phyloP scores from a whole-genome alignment of 2,113 vertebrate genomes.

The Poeciliopsis occidentalis region DNA sequence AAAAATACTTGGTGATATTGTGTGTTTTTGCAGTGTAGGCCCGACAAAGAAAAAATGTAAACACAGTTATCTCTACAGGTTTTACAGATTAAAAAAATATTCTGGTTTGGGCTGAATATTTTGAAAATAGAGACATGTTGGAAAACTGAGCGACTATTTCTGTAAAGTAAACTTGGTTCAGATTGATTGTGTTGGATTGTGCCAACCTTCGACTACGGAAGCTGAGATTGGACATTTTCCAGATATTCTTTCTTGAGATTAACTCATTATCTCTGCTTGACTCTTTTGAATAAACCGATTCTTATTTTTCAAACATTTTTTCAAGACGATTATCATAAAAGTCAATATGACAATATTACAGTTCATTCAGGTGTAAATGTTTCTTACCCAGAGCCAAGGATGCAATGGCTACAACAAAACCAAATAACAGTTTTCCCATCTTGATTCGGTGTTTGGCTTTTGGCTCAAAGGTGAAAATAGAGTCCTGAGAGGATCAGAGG shows the following conservation, averaged over 20 bases:
- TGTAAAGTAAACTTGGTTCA: neutral
- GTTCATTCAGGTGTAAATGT: neutral
- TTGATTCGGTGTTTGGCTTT: slow-evolving; percentile 13
- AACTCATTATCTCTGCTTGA: too few species aligned
- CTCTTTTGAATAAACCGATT: neutral
- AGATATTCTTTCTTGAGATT: too few species aligned
- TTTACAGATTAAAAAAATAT: too few species aligned
- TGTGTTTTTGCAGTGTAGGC: too few species aligned
- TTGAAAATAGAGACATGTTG: neutral
- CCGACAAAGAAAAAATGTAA: too few species aligned
- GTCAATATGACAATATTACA: neutral
- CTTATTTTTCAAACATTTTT: neutral
- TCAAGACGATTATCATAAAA: neutral
- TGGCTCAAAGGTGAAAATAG: neutral
- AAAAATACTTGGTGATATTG: too few species aligned
- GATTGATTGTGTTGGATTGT: neutral
- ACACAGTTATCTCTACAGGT: too few species aligned
- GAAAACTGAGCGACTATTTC: neutral
- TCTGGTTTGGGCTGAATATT: neutral
- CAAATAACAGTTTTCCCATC: slow-evolving; percentile 69
- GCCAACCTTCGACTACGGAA: neutral
- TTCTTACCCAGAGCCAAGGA: slow-evolving; percentile 70
- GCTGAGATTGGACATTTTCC: too few species aligned
- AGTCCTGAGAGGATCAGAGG: neutral
- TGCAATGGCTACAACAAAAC: slow-evolving; percentile 50